These are phyloP conservation scores for Agonum fuliginosum DNA, from an alignment of 2,888 invertebrate species.

Conservation along the genomic window DNA sequence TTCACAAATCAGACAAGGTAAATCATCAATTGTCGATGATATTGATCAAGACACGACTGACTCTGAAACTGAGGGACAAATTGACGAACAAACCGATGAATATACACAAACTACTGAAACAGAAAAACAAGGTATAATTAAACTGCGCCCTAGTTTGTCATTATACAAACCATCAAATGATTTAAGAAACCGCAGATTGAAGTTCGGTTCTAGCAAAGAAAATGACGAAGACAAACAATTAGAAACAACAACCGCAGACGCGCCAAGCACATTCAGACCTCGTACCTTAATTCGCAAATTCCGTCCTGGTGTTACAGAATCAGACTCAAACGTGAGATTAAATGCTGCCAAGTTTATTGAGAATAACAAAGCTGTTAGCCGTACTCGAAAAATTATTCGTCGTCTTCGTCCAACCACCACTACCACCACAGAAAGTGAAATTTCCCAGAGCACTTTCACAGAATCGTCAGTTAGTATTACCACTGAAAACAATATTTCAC, in stretches of 20 bases:
- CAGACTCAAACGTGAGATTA: neutral
- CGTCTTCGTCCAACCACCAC: constrained; percentile 65
- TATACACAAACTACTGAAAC: neutral
- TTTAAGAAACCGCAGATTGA: constrained; percentile 6
- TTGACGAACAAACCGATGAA: neutral
- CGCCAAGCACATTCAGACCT: constrained; percentile 4
- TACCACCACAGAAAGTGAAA: constrained; percentile 47
- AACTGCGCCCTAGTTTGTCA: neutral
- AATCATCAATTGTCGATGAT: constrained; percentile 1
- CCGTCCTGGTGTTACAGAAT: constrained; percentile 21
- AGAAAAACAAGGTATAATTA: neutral
- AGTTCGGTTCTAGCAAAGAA: neutral
- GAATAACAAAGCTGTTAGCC: constrained; percentile 42
- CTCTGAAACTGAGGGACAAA: constrained; percentile 14
- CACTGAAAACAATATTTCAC: constrained; percentile 48
- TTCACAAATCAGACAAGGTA: neutral
- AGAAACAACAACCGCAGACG: constrained; percentile 23
- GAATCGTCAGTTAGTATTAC: constrained; percentile 31
- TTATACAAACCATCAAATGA: constrained; percentile 3
- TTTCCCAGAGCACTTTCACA: constrained; percentile 40
- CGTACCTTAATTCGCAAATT: constrained; percentile 24
- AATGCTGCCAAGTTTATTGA: neutral
- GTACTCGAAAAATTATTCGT: constrained; percentile 68
- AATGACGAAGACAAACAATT: neutral
- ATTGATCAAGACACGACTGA: constrained; percentile 13